Conservation (phyloP, 2,113 vertebrate genomes). For the Saimiri boliviensis region DNA sequence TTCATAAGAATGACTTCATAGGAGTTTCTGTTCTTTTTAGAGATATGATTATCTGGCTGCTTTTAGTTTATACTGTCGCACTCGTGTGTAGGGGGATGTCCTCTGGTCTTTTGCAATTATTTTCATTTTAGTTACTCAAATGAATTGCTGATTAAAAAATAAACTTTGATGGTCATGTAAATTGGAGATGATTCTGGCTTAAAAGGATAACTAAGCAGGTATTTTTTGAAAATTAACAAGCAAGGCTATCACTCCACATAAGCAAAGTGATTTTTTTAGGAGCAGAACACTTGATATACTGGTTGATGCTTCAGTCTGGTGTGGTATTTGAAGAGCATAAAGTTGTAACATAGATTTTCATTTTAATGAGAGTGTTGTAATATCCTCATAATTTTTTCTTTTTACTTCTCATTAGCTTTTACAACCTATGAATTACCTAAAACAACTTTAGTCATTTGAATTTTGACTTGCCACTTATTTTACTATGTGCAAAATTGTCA, state of each 20-base stretch:
- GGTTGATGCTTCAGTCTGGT: constrained; percentile 31
- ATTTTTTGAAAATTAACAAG: constrained; percentile 58
- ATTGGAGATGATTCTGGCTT: constrained; percentile 41
- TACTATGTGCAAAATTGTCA: constrained; percentile 47
- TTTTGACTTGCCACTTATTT: constrained; percentile 69
- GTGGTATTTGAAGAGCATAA: constrained; percentile 65
- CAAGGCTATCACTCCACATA: neutral
- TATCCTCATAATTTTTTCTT: constrained; percentile 67
- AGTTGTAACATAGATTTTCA: constrained; percentile 74
- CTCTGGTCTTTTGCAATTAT: constrained; percentile 15
- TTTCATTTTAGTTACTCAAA: constrained; percentile 50
- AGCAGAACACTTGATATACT: constrained; percentile 29
- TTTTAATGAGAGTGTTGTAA: constrained; percentile 75
- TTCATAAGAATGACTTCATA: neutral
- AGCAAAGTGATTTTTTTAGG: constrained; percentile 7
- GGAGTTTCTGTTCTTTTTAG: neutral
- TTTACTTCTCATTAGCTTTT: constrained; percentile 80
- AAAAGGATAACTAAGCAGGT: constrained; percentile 30
- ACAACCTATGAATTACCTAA: constrained; percentile 78
- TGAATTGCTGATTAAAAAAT: constrained; percentile 56
- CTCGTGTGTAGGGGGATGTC: neutral
- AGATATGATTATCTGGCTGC: neutral
- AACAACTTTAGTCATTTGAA: constrained; percentile 73
- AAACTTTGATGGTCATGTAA: neutral
- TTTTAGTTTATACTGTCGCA: neutral